Base-by-base conservation (phyloP, 2,113 vertebrate genomes). In the Saiga tatarica region DNA sequence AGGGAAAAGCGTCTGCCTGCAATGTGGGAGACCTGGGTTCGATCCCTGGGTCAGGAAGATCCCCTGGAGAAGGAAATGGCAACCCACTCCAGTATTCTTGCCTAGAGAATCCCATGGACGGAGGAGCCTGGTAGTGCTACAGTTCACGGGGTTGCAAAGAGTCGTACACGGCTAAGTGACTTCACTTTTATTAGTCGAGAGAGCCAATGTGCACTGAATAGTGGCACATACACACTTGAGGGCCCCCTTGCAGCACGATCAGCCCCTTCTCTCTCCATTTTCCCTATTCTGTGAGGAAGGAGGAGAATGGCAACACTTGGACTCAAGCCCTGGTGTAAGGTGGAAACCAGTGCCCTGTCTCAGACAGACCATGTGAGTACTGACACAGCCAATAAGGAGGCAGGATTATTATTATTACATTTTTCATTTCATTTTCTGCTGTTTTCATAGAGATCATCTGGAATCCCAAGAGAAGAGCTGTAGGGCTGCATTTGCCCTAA, bases 81-180 rank as follows among this genome's bases (percentile, higher is more conserved):
- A 74, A 74, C 10, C 19, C n/a, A 13, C 13, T 23, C 19, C 5
- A 23, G 21, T 39, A 74, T 1, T 74, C 36, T 39, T 74, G 67
- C 67, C 36, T 39, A 23, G 19, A 13, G 21, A 74, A 74, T 74
- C 36, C n/a, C 19, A 13, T 39, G 19, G n/a, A 39, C 0, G 10
- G 36, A 74, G 19, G 36, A 39, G 19, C 3, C 67, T 74, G 67
- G 36, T 25, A 12, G 67, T 8, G 21, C 36, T 25, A 39, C 36
- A 71, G n/a, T 25, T 3, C 19, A 39, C 2, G 0, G 67, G 10
- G 36, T 74, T 1, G 0, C 67, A 23, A 74, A 74, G n/a, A 23
- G 36, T 39, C 0, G 5, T 6, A 39, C 21, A 23, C 0, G 10
- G 23, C n/a, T 13, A 6, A 39, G 67, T 3, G n/a, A 74, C 67